Evolutionary conservation across 2,113 vertebrate species (phyloP), one percentile per base, ranked within the genome.

Genomic region (Typhlomys cinereus): DNA sequence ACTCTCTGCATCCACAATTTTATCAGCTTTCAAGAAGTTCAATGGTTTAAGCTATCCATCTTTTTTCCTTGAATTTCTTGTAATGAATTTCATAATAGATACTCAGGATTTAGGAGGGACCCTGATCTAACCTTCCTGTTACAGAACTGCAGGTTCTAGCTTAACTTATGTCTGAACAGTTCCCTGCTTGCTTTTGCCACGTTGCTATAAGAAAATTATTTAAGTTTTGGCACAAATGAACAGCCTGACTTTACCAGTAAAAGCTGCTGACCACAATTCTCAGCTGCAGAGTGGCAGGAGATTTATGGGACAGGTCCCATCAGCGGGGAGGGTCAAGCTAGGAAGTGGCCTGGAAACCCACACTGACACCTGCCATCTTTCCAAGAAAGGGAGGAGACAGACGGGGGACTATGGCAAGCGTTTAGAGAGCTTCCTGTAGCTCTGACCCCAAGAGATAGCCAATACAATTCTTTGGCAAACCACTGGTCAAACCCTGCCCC

Each of bases 11-110:
- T 73, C 17, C 34, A 88, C 48, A 88, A 79, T 80, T 92, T 75
- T 59, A 89, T 39, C 62, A 82, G 20, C 14, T 88, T 85, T 44
- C 39, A 70, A 92, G n/a, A 88, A 23, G 88, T 59, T 76, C 69
- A 61, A 70, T 29, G 48, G 57, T 34, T 78, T 79, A 46, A 89
- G 8, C 2, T 90, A 21, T 52, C 44, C 29, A 71, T 64, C 54
- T 87, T 39, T 36, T 88, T 92, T 92, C 59, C 81, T 85, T 88
- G 82, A 46, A 70, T 50, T 74, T 66, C 79, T 88, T 79, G 48
- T 17, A 91, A 1, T 74, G 92, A 41, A 18, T 50, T 90, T 69
- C 66, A 18, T 61, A 82, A 71, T 82, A 73, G 69, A 73, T 78
- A 90, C 67, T 78, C 41, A 21, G n/a, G 39, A 41, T 71, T 92